These are phyloP conservation scores for Xylota sylvarum DNA, from an alignment of 2,888 invertebrate genomes.

Conservation along the genomic window DNA sequence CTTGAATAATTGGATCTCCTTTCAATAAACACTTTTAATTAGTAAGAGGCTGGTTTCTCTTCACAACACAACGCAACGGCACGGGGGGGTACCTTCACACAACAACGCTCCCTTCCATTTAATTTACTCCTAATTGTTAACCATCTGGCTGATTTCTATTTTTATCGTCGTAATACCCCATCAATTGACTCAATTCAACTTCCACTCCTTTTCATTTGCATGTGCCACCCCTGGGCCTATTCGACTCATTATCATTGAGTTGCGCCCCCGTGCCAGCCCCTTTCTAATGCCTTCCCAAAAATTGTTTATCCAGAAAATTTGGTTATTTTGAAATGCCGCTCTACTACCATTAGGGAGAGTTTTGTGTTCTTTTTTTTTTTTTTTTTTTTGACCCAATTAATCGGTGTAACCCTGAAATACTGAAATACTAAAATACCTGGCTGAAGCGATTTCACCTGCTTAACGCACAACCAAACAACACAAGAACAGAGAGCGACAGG, in stretches of 20 bases:
- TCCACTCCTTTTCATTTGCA: not conserved
- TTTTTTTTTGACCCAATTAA: constrained; percentile 65
- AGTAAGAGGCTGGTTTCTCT: constrained; percentile 17
- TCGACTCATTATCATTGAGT: not conserved
- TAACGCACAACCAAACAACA: not conserved
- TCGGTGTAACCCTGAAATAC: constrained; percentile 37
- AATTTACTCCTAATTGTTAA: constrained; percentile 40
- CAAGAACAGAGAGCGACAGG: not conserved
- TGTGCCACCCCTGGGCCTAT: not conserved
- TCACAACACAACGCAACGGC: not conserved
- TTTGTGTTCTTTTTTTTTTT: constrained; percentile 12
- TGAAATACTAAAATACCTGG: constrained; percentile 35
- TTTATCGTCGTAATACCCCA: constrained; percentile 10
- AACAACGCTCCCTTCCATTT: not conserved
- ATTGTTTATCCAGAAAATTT: constrained; percentile 50
- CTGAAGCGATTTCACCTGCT: constrained; percentile 32
- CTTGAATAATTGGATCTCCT: constrained; percentile 31
- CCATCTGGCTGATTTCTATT: constrained; percentile 34
- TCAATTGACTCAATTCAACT: constrained; percentile 22
- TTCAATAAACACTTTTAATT: constrained; percentile 33
- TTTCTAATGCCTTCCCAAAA: constrained; percentile 30
- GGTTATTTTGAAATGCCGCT: constrained; percentile 10
- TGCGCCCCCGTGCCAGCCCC: constrained; percentile 2
- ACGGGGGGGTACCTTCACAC: not conserved
- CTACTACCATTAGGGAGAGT: constrained; percentile 18